Percentiles rank a stretch among this genome's conserved stretches.
phyloP scores from a whole-genome alignment of 2,888 invertebrate genomes.

The Meghimatium bilineatum region DNA sequence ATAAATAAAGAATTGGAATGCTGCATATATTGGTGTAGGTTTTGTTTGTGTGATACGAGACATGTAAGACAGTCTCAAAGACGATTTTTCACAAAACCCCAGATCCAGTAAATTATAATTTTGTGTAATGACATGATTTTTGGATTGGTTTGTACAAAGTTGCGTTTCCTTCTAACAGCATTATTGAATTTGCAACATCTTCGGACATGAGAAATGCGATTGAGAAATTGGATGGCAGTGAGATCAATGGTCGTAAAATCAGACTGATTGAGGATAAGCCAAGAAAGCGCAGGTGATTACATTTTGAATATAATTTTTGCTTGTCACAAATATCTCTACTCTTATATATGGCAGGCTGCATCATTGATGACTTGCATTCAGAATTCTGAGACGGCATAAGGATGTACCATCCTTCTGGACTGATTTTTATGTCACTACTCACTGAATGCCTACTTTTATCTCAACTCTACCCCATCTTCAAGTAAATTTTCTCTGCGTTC shows the following conservation, averaged over 20 bases:
- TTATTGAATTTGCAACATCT: constrained; percentile 96
- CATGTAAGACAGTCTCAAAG: too few species aligned
- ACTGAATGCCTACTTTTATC: constrained; percentile 22
- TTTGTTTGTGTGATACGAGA: too few species aligned
- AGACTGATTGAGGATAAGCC: constrained; percentile 90
- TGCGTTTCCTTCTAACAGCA: constrained; percentile 80
- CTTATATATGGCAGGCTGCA: neutral
- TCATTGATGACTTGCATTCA: neutral
- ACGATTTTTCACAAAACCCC: too few species aligned
- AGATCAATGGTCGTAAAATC: constrained; percentile 95
- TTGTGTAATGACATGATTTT: too few species aligned
- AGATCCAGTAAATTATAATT: too few species aligned
- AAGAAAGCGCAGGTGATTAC: constrained; percentile 77
- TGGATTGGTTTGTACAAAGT: neutral
- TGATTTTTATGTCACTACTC: constrained; percentile 9
- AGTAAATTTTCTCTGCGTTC: too few species aligned
- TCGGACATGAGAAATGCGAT: constrained; percentile 97
- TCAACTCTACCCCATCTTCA: too few species aligned
- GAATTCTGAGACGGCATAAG: neutral
- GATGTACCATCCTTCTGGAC: constrained; percentile 11
- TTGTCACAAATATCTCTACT: neutral
- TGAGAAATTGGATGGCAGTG: constrained; percentile 96
- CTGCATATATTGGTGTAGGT: too few species aligned
- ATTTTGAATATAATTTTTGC: neutral
- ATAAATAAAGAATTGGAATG: too few species aligned